These are phyloP conservation scores for Hirtodrosophila trivittata DNA, from an alignment of 2,888 invertebrate species.

Conservation along the genomic window DNA sequence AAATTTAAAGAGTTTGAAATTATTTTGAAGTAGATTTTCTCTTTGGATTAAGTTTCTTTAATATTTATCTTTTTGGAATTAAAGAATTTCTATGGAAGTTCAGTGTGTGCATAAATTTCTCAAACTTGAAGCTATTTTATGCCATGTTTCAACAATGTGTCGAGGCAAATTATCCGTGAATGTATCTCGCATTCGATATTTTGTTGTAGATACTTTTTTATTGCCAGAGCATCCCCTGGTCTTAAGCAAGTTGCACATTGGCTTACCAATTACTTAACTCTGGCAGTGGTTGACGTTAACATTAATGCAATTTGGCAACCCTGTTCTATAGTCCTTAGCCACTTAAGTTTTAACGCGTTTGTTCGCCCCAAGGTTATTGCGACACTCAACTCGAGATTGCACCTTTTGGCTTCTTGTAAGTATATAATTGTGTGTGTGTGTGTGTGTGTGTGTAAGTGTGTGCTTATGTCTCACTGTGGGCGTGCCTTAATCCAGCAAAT, in stretches of 20 bases:
- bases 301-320: slow-evolving; percentile 48
- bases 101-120: too few relatives aligned
- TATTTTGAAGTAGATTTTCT: too few relatives aligned
- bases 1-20: too few relatives aligned
- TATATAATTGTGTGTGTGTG: background rate
- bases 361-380: slow-evolving; percentile 54
- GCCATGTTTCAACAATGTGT: too few relatives aligned
- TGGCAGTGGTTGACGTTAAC: slow-evolving; percentile 48
- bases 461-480: slow-evolving; percentile 2
- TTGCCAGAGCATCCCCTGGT: too few relatives aligned
- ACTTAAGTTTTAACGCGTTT: slow-evolving; percentile 35
- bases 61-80: too few relatives aligned
- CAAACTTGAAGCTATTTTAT: too few relatives aligned
- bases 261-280: slow-evolving; percentile 51
- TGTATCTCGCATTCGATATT: too few relatives aligned
- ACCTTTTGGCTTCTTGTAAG: slow-evolving; percentile 20
- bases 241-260: slow-evolving; percentile 17
- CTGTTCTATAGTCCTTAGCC: slow-evolving; percentile 45
- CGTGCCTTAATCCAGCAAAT: slow-evolving; percentile 55
- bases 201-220: too few relatives aligned
- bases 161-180: too few relatives aligned
- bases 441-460: slow-evolving; percentile 15
- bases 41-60: too few relatives aligned
- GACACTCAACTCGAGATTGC: slow-evolving; percentile 37
- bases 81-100: too few relatives aligned